Conservation (phyloP, 2,113 vertebrate genomes). For the Anarhynchus alexandrinus region DNA sequence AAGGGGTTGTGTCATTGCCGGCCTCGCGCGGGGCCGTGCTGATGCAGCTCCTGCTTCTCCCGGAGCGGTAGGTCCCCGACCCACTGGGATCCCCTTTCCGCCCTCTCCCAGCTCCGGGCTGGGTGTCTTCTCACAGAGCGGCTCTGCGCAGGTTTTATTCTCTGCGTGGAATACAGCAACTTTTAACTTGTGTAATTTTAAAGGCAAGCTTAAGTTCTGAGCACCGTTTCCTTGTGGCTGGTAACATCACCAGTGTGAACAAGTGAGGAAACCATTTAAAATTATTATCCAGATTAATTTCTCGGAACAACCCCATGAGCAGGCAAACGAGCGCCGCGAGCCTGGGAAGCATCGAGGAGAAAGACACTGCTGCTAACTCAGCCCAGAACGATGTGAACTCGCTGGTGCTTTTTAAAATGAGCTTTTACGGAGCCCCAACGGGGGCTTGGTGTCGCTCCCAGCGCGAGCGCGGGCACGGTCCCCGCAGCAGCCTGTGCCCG, state of each 20-base stretch:
- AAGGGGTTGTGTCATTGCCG: not conserved
- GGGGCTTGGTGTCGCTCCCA: accelerated
- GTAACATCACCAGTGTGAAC: not conserved
- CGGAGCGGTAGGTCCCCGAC: accelerated
- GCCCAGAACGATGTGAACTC: not conserved
- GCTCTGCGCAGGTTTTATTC: not conserved
- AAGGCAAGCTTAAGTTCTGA: not conserved
- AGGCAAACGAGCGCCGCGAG: not conserved
- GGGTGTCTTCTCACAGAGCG: not conserved
- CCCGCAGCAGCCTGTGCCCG: not conserved
- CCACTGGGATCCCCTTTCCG: not conserved
- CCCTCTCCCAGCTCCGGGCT: not conserved
- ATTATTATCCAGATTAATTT: not conserved
- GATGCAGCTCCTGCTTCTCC: not conserved
- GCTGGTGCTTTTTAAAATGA: not conserved
- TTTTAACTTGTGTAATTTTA: not conserved
- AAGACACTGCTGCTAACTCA: not conserved
- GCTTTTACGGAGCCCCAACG: not conserved
- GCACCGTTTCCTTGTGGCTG: not conserved
- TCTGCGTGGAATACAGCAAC: not conserved
- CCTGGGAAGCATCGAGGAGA: not conserved
- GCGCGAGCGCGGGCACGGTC: not conserved
- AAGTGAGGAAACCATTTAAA: not conserved
- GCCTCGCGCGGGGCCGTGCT: accelerated
- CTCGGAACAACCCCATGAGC: not conserved